Evolutionary conservation across 2,888 invertebrate species (phyloP).

Genomic region (Orthonevra nobilis): DNA sequence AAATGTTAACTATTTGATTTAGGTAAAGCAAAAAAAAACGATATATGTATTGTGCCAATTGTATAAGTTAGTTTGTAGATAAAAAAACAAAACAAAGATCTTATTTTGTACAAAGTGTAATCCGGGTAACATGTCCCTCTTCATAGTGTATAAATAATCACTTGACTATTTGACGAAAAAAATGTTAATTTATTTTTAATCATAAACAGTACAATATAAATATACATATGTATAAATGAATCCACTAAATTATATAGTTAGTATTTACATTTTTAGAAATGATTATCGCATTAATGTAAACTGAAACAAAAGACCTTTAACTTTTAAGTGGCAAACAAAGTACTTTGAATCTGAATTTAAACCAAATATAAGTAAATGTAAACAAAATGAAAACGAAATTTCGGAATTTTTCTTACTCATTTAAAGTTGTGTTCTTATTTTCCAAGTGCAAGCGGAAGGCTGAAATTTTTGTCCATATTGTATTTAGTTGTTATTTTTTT

Average conservation of each 20-base stretch:
- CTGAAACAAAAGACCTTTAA: constrained; percentile 18
- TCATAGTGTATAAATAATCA: constrained; percentile 40
- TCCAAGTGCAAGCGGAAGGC: not conserved
- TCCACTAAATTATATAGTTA: too few relatives aligned
- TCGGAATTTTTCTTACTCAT: too few relatives aligned
- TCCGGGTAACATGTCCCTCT: too few relatives aligned
- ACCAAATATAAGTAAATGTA: constrained; percentile 31
- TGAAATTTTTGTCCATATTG: too few relatives aligned
- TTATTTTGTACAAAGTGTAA: not conserved
- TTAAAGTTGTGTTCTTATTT: not conserved
- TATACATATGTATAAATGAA: not conserved
- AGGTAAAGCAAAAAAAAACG: not conserved
- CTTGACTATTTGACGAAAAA: constrained; percentile 1
- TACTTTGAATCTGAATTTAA: constrained; percentile 24
- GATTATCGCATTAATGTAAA: not conserved
- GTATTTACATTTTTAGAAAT: too few relatives aligned
- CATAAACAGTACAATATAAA: not conserved
- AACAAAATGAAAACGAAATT: not conserved
- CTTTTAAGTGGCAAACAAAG: constrained; percentile 6
- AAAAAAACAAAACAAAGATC: too few relatives aligned
- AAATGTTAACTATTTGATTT: not conserved
- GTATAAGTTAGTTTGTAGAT: constrained; percentile 27
- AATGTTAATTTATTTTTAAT: too few relatives aligned
- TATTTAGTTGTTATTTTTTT: too few relatives aligned
- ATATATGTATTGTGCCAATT: constrained; percentile 28